phyloP scores from a whole-genome alignment of 2,888 invertebrate genomes.

The Pristionchus mayeri region DNA sequence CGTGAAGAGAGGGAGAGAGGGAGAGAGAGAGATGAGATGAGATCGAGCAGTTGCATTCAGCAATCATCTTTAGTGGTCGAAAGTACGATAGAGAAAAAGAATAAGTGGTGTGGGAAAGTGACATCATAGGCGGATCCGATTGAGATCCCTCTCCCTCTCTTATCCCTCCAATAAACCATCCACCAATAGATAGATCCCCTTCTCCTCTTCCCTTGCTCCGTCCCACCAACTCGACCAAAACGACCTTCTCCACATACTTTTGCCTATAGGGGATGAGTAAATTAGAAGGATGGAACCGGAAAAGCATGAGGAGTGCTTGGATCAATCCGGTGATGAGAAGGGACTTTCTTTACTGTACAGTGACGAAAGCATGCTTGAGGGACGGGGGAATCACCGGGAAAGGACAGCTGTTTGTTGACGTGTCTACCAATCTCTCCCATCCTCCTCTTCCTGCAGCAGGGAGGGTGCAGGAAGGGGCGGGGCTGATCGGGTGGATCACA shows the following conservation, averaged over 20 bases:
- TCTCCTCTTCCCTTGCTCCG: not conserved
- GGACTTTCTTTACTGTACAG: conserved; percentile 16
- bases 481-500: not conserved
- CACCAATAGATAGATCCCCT: conserved; percentile 4
- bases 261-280: conserved; percentile 21
- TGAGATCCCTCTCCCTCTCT: conserved; percentile 4
- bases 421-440: not conserved
- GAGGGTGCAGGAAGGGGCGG: conserved; percentile 31
- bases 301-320: not conserved
- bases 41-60: not conserved
- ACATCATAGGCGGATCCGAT: conserved; percentile 3
- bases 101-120: conserved; percentile 10
- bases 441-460: not conserved
- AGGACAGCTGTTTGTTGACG: not conserved
- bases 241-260: not conserved
- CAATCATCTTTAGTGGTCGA: not conserved
- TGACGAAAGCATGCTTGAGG: conserved; percentile 29
- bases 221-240: not conserved
- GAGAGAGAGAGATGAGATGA: not conserved
- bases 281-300: conserved; percentile 7
- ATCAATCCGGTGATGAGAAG: not conserved
- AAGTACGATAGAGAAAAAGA: conserved; percentile 4
- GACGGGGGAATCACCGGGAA: not conserved
- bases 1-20: not conserved
- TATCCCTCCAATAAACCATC: conserved; percentile 5